A percentile compares a stretch with the other conserved stretches of the same genome.
Conservation (phyloP, 2,888 invertebrate species). For the Drosophila niveifrons region DNA sequence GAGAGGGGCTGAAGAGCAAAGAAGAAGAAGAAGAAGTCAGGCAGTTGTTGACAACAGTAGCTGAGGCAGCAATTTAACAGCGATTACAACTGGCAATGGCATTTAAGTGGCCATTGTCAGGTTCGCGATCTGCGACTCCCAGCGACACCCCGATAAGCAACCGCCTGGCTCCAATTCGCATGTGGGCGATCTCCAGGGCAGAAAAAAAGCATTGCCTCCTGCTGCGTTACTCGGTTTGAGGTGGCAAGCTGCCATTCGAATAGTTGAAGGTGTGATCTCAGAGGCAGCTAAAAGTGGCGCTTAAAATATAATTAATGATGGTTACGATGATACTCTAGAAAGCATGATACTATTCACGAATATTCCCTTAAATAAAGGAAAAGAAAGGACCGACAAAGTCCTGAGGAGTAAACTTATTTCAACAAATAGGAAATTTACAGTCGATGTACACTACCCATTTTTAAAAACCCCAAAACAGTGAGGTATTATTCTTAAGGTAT, state of each 20-base stretch:
- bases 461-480: too few relatives aligned
- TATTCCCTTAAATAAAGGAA: too few relatives aligned
- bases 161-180: slow-evolving; percentile 44
- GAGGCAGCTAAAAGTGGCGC: slow-evolving; percentile 33
- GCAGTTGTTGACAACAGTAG: slow-evolving; percentile 56
- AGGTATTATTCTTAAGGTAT: too few relatives aligned
- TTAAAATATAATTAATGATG: slow-evolving; percentile 17
- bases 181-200: slow-evolving; percentile 66
- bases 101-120: slow-evolving; percentile 81
- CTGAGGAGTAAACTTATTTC: too few relatives aligned
- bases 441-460: too few relatives aligned
- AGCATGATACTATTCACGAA: too few relatives aligned
- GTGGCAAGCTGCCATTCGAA: background rate
- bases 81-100: slow-evolving; percentile 80
- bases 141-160: slow-evolving; percentile 51
- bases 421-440: too few relatives aligned
- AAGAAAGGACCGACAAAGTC: too few relatives aligned
- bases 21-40: background rate
- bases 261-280: slow-evolving; percentile 9
- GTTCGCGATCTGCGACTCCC: slow-evolving; percentile 60
- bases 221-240: slow-evolving; percentile 3
- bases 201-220: slow-evolving; percentile 27
- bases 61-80: slow-evolving; percentile 76
- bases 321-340: background rate
- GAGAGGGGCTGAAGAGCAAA: slow-evolving; percentile 5